A percentile compares a stretch with the other conserved stretches of the same genome.
Evolutionary conservation across 2,888 invertebrate genomes (phyloP).

Genomic region (Xestia sexstrigata): DNA sequence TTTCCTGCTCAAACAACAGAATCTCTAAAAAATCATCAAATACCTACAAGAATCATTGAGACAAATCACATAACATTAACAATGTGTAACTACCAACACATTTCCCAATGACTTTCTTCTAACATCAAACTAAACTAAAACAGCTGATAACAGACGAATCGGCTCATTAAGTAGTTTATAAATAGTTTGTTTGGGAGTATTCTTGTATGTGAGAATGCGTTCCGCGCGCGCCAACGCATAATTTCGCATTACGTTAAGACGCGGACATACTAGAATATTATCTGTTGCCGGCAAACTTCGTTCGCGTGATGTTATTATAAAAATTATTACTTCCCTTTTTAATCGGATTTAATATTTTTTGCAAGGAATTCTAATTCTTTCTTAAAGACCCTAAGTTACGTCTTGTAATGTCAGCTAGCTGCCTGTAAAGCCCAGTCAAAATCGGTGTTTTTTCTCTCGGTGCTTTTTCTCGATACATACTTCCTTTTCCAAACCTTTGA

Average conservation of each 20-base stretch:
- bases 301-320: no score
- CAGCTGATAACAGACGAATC: conserved; percentile 48
- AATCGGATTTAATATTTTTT: no score
- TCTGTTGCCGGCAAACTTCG: no score
- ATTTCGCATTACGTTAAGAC: background rate
- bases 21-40: background rate
- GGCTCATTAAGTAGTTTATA: conserved; percentile 36
- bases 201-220: conserved; percentile 21
- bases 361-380: no score
- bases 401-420: no score
- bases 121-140: conserved; percentile 5
- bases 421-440: no score
- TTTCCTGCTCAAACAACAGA: background rate
- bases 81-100: background rate
- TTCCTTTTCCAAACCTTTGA: no score
- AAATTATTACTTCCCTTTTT: no score
- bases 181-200: conserved; percentile 43
- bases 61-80: conserved; percentile 4
- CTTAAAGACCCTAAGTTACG: no score
- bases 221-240: conserved; percentile 25
- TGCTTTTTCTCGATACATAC: background rate
- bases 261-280: background rate
- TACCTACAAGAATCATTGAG: background rate
- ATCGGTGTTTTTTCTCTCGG: background rate
- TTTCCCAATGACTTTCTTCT: background rate